Evolutionary conservation across 2,797 vertebrate genomes (phyloP).

Genomic region (Menidia menidia): DNA sequence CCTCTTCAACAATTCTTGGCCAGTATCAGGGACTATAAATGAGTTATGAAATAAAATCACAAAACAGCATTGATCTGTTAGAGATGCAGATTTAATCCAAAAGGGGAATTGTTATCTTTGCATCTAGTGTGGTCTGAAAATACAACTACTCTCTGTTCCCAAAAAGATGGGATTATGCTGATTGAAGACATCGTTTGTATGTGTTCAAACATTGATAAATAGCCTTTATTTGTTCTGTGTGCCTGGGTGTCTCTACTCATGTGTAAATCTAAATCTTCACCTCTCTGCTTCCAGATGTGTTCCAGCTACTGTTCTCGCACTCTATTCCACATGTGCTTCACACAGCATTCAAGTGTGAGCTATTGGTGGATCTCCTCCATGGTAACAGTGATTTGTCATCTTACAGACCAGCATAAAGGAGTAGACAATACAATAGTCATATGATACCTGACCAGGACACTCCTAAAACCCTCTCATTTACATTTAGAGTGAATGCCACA

Average conservation of each 20-base stretch:
- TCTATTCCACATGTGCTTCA: constrained; percentile 12
- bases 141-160: constrained; percentile 18
- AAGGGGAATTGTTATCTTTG: constrained; percentile 1
- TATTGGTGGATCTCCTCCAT: constrained; percentile 31
- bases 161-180: constrained; percentile 8
- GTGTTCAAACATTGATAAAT: constrained; percentile 13
- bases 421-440: constrained; percentile 57
- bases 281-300: constrained; percentile 16
- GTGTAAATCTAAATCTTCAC: constrained; percentile 17
- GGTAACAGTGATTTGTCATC: constrained; percentile 69
- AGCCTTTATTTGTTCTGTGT: constrained; percentile 28
- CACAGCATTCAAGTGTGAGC: constrained; percentile 35
- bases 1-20: no score
- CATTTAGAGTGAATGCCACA: constrained; percentile 87
- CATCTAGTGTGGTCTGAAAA: constrained; percentile 26
- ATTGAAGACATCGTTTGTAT: constrained; percentile 11
- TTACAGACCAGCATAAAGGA: constrained; percentile 62
- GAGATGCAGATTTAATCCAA: constrained; percentile 12
- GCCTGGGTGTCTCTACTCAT: neutral
- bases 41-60: neutral
- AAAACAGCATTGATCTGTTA: neutral
- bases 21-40: no score
- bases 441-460: constrained; percentile 75
- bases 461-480: constrained; percentile 83
- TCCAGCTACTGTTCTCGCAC: constrained; percentile 5